phyloP scores from a whole-genome alignment of 2,113 vertebrate genomes.

The Odontophorus gujanensis region DNA sequence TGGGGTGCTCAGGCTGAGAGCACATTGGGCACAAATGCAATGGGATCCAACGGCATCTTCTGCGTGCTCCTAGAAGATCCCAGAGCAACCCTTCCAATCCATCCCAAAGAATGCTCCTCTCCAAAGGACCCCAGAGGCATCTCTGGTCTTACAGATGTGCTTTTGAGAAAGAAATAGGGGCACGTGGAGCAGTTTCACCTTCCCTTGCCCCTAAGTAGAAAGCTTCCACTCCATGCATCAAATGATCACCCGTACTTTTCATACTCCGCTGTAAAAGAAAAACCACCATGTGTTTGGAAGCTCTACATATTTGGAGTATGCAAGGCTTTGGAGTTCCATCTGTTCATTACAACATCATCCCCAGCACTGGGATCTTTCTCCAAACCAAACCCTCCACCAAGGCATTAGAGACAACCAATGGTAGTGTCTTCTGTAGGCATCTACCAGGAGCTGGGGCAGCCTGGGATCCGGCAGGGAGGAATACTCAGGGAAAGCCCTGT shows the following conservation, averaged over 20 bases:
- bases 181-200: too few relatives aligned
- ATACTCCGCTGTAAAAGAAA: background rate
- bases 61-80: background rate
- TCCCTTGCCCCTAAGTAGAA: background rate
- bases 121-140: background rate
- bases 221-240: background rate
- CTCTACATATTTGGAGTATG: background rate
- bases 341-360: background rate
- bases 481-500: background rate
- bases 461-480: background rate
- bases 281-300: background rate
- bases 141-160: background rate
- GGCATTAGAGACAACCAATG: background rate
- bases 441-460: background rate
- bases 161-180: background rate
- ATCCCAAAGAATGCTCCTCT: background rate
- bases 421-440: background rate
- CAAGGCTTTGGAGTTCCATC: background rate
- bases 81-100: background rate
- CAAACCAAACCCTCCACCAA: background rate
- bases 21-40: rapidly evolving
- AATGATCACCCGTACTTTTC: background rate
- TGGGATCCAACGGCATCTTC: background rate
- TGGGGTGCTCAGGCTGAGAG: background rate
- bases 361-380: background rate